phyloP scores from a whole-genome alignment of 2,888 invertebrate species.

The Gymnocheta viridis region DNA sequence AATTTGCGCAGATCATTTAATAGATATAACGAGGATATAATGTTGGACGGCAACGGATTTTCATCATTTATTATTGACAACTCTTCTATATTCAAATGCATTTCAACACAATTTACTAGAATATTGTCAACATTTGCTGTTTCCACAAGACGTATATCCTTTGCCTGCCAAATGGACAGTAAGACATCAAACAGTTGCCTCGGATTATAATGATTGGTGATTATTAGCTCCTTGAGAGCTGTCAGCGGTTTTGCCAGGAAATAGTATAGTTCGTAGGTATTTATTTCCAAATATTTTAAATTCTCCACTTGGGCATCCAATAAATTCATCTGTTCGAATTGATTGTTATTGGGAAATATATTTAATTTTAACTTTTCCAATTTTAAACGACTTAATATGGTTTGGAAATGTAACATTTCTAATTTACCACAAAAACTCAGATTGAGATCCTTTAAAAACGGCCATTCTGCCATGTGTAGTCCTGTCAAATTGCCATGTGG shows the following conservation, averaged over 20 bases:
- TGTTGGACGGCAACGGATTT: constrained; percentile 32
- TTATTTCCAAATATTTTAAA: constrained; percentile 55
- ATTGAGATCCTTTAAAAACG: constrained; percentile 39
- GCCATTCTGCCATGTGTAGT: constrained; percentile 49
- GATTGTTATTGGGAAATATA: constrained; percentile 45
- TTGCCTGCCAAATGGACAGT: constrained; percentile 35
- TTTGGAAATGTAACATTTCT: constrained; percentile 38
- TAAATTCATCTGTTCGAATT: constrained; percentile 43
- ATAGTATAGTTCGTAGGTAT: constrained; percentile 55
- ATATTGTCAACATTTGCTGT: constrained; percentile 54
- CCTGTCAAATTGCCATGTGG: constrained; percentile 61
- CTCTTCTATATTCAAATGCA: constrained; percentile 51
- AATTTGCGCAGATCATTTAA: constrained; percentile 46
- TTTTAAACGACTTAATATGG: constrained; percentile 38
- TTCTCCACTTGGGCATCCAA: constrained; percentile 32
- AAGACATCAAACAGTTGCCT: constrained; percentile 56
- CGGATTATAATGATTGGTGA: constrained; percentile 56
- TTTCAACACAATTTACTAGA: constrained; percentile 53
- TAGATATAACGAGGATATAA: constrained; percentile 17
- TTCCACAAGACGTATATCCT: constrained; percentile 46
- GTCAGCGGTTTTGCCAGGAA: constrained; percentile 46
- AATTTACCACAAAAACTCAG: constrained; percentile 55
- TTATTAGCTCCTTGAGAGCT: constrained; percentile 46
- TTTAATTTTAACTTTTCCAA: constrained; percentile 57
- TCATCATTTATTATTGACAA: constrained; percentile 53